Base-by-base conservation (phyloP, 2,888 invertebrate genomes). In the Tipula confusa region DNA sequence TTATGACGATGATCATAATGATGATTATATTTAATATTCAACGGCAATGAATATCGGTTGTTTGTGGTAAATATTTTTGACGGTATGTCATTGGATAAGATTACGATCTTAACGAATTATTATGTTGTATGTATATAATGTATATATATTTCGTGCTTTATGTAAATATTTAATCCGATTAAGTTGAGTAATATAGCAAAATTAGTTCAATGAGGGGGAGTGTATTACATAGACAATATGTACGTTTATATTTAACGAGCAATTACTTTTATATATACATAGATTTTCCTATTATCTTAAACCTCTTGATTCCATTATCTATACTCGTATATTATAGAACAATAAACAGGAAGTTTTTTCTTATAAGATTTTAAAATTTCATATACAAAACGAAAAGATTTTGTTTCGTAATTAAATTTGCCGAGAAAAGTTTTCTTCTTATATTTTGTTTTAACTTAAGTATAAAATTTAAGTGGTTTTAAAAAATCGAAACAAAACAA, bases 21-120 rank as follows among this genome's bases (percentile, higher is more conserved):
- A 80, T 15, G 80, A 80, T 29, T 31, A 31, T 7, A n/a, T 80
- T 80, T 80, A 80, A 80, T 80, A 80, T 80, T 80, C 80, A 80
- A 80, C 80, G 29, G 31, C 31, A 80, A 80, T 80, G 31, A 80
- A 29, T 29, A 80, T 80, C 29, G 64, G 64, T 80, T 80, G 29
- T 64, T 64, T n/a, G n/a, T n/a, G 24, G 64, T 64, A 24, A 24
- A 18, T 24, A 9, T 64, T 64, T 64, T 64, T 64, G 64, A 24
- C 64, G 64, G 31, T 29, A 80, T 80, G 80, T 80, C 80, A 80
- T 80, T 80, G 80, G 80, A 29, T 80, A 80, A 80, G 80, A 80
- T 80, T 29, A 80, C 6, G 15, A 80, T 80, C 80, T 80, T 80
- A 64, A 64, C 64, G 64, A 64, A 64, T 64, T 64, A 64, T 64